phyloP scores from a whole-genome alignment of 2,888 invertebrate species.

The Rotaria sp. region DNA sequence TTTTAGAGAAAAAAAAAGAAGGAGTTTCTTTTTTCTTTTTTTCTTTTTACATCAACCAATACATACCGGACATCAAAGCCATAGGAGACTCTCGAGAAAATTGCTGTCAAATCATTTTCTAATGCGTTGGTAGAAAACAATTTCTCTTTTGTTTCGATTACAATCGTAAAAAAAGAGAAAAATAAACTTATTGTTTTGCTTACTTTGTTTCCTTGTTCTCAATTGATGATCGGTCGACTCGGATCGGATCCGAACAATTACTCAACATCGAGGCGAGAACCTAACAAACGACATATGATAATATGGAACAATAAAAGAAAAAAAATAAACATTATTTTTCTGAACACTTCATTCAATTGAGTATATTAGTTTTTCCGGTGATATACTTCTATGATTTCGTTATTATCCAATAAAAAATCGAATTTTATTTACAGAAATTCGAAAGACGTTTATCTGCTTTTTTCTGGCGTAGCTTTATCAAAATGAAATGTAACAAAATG shows the following conservation, averaged over 20 bases:
- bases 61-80: slow-evolving; percentile 4
- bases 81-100: not conserved
- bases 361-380: too few species aligned
- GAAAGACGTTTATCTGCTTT: too few species aligned
- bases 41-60: not conserved
- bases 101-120: not conserved
- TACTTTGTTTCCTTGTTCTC: not conserved
- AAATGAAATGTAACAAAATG: too few species aligned
- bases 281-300: not conserved
- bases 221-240: not conserved
- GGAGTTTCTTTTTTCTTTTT: not conserved
- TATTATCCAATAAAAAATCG: too few species aligned
- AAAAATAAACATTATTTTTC: not conserved
- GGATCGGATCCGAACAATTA: slow-evolving; percentile 1
- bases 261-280: not conserved
- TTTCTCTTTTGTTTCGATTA: not conserved
- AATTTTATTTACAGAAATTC: too few species aligned
- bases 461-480: too few species aligned
- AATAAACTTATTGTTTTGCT: not conserved
- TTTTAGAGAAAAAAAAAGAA: not conserved
- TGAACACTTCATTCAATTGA: too few species aligned
- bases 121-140: not conserved
- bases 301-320: not conserved
- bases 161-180: not conserved
- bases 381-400: too few species aligned